phyloP scores from a whole-genome alignment of 2,888 invertebrate species.

The Dione vanillae region DNA sequence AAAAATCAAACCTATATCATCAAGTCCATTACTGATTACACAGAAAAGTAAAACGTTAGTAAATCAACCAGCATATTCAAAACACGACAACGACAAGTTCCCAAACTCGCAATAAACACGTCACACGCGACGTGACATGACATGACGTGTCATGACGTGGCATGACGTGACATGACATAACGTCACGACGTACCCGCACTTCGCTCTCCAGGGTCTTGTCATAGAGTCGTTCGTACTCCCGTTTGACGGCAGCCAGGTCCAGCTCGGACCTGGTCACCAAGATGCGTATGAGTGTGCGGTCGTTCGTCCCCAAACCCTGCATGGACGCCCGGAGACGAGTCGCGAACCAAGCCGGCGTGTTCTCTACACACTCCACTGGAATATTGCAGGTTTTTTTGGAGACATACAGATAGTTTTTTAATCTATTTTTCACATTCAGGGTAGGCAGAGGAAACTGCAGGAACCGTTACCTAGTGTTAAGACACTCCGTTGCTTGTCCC shows the following conservation, averaged over 20 bases:
- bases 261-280: constrained; percentile 88
- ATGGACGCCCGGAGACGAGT: constrained; percentile 86
- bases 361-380: constrained; percentile 88
- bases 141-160: constrained; percentile 55
- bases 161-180: not conserved
- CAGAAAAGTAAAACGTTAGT: not conserved
- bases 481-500: no score
- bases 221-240: constrained; percentile 88
- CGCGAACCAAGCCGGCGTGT: constrained; percentile 88
- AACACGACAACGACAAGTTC: not conserved
- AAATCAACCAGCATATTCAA: not conserved
- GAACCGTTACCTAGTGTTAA: no score
- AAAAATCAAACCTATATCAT: not conserved
- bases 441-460: no score
- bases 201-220: constrained; percentile 87
- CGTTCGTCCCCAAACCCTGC: constrained; percentile 89
- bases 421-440: no score
- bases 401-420: not conserved
- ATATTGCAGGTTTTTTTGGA: constrained; percentile 34
- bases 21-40: not conserved
- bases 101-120: no score
- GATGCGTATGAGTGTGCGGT: constrained; percentile 88
- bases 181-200: constrained; percentile 79
- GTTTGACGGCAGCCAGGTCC: constrained; percentile 88
- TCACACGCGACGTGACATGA: not conserved